Evolutionary conservation across 2,797 vertebrate species (phyloP), one percentile per base, ranked within the genome.

Genomic region (Protonibea diacanthus): DNA sequence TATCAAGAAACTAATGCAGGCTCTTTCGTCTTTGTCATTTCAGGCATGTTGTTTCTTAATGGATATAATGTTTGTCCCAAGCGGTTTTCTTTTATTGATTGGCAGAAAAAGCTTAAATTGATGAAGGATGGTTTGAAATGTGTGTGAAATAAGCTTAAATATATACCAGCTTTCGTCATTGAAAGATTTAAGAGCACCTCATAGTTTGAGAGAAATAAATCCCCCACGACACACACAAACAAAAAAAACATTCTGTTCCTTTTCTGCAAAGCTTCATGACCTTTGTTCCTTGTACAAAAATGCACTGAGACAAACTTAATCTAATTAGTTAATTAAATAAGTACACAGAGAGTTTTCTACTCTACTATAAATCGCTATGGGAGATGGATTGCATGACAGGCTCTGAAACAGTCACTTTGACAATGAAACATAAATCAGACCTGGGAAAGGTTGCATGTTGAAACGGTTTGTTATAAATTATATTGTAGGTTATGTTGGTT

Each of bases 271-370:
- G 78, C 74, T 58, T 82, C 62, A 13, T 38, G 38, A 88, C 78
- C 70, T 81, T 82, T 76, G 68, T 84, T 83, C 78, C 77, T 86
- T 44, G 33, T 66, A 89, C 74, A 91, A 87, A 91, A 90, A 92
- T 78, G 78, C 81, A 90, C 70, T 3, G 70, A 88, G 80, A 70
- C 72, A 81, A 90, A 89, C 82, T 65, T 85, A 75, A 77, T 87
- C 89, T 88, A 91, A 82, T 70, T 81, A 81, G 66, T 85, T 83
- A 87, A 90, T 86, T 66, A 89, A 91, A 89, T 80, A 84, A 85
- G 79, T 82, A 86, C 75, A 88, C 63, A 80, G 71, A 85, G 73
- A 84, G 76, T 77, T 80, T 33, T 48, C 85, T 90, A 90, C 48
- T 78, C 81, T 88, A 90, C 68, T 69, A 81, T 71, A 84, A 88